Evolutionary conservation across 2,113 vertebrate genomes (phyloP).

Genomic region (Sisor rabdophorus): DNA sequence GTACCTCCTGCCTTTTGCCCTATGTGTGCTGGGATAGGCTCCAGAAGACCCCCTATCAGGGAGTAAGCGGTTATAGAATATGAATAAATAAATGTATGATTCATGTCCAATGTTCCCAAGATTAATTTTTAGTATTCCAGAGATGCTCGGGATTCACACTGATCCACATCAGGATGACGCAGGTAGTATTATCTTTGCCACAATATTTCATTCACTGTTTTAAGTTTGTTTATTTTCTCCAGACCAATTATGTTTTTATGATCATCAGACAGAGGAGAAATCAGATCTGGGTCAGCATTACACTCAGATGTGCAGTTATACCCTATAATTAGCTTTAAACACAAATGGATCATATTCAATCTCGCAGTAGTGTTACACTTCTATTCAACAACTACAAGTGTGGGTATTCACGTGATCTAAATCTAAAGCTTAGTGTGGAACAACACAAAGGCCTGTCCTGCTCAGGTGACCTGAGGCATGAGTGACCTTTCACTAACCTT

Average conservation of each 20-base stretch:
- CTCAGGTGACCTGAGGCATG: constrained; percentile 16
- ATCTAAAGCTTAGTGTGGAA: constrained; percentile 9
- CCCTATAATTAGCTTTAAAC: constrained; percentile 18
- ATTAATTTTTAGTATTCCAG: neutral
- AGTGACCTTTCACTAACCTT: constrained; percentile 15
- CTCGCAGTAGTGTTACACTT: constrained; percentile 2
- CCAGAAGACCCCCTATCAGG: no score
- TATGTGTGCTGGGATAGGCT: no score
- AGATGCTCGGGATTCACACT: neutral
- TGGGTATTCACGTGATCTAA: neutral
- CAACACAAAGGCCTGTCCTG: constrained; percentile 13
- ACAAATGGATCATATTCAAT: constrained; percentile 20
- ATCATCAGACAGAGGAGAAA: neutral
- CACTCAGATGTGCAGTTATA: constrained; percentile 1
- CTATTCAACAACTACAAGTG: constrained; percentile 16
- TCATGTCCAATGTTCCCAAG: no score
- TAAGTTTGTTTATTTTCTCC: neutral
- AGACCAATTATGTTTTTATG: neutral
- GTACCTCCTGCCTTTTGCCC: no score
- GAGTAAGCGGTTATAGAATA: no score
- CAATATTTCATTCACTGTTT: neutral
- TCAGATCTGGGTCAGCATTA: constrained; percentile 1
- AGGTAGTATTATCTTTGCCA: neutral
- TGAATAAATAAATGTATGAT: no score
- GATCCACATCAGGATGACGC: neutral